Base-by-base conservation (phyloP, 1,140 invertebrate species). In the Oscheius sp. region DNA sequence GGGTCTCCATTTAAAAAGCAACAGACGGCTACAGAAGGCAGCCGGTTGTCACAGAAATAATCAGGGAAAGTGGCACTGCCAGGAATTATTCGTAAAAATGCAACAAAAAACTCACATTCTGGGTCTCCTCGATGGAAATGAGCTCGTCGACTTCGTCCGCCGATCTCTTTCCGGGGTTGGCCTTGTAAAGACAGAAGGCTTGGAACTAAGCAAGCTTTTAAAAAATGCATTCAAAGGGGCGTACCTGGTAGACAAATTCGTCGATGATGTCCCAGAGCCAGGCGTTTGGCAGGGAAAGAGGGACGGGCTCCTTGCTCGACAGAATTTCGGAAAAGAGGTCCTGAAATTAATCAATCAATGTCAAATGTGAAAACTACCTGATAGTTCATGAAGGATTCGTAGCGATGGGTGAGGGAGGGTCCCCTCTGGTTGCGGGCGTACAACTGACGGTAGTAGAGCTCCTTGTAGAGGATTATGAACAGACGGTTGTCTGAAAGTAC, bases 241-340 rank as follows among this genome's bases (percentile, higher is more conserved):
- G 34, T 68, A 88, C 87, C 83, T 89, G 89, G 80, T 90, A 90
- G 66, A 90, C 89, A 77, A 90, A 90, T 85, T 99, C 97, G 88
- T 99, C 96, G 82, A 99, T 94, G 23, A 99, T 90, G 85, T 99
- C 96, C 97, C 97, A 99, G 2, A 99, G 87, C 97, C 96, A 99
- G 80, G 97, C 92, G 86, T 99, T 96, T 3, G 97, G 97, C 52
- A 99, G 85, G 84, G 97, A 94, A 20, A 99, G 85, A 36, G 90
- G 89, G 1, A 98, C 92, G 0, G 96, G 96, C 63, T 92, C 90
- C 0, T 93, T 90, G 83, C 91, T 85, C 87, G 87, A 91, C 46
- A 97, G 87, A 79, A 99, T 97, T 79, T 92, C 92, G 86, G 98
- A 97, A 86, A 99, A 98, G 7, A 99, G 88, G 82, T 95, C 91